These are phyloP conservation scores for Drosophila falleni DNA, from an alignment of 2,888 invertebrate genomes.

Conservation along the genomic window DNA sequence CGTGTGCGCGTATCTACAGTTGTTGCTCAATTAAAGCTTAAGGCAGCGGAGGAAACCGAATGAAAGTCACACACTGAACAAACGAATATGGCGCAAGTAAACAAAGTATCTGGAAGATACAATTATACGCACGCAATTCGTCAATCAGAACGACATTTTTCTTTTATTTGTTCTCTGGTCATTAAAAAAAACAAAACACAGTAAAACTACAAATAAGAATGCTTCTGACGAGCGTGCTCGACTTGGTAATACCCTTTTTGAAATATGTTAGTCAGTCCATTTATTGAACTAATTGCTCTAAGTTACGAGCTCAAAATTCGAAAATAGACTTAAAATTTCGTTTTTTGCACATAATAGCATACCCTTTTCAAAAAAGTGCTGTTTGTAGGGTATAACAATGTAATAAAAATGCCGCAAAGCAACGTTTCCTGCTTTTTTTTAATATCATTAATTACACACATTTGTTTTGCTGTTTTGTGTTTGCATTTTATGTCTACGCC, in stretches of 20 bases:
- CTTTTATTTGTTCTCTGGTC: constrained; percentile 78
- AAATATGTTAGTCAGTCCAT: neutral
- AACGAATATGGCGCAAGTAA: constrained; percentile 76
- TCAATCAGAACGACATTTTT: constrained; percentile 85
- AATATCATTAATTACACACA: constrained; percentile 61
- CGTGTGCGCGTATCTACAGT: constrained; percentile 70
- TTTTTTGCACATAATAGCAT: neutral
- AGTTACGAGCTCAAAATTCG: neutral
- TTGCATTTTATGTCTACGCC: constrained; percentile 61
- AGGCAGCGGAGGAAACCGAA: constrained; percentile 41
- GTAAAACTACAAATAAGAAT: constrained; percentile 24
- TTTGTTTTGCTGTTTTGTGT: constrained; percentile 67
- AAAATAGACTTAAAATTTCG: neutral
- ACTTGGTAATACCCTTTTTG: neutral
- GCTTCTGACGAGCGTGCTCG: neutral
- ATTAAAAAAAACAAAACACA: constrained; percentile 62
- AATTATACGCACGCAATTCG: constrained; percentile 85
- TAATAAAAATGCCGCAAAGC: constrained; percentile 81
- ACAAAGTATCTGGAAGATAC: constrained; percentile 81
- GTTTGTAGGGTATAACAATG: constrained; percentile 33
- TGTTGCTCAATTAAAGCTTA: constrained; percentile 73
- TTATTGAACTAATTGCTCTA: neutral
- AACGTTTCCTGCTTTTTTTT: constrained; percentile 68
- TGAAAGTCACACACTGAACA: constrained; percentile 49
- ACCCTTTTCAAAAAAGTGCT: neutral